Evolutionary conservation across 2,888 invertebrate species (phyloP).

Genomic region (Athalia rosae): DNA sequence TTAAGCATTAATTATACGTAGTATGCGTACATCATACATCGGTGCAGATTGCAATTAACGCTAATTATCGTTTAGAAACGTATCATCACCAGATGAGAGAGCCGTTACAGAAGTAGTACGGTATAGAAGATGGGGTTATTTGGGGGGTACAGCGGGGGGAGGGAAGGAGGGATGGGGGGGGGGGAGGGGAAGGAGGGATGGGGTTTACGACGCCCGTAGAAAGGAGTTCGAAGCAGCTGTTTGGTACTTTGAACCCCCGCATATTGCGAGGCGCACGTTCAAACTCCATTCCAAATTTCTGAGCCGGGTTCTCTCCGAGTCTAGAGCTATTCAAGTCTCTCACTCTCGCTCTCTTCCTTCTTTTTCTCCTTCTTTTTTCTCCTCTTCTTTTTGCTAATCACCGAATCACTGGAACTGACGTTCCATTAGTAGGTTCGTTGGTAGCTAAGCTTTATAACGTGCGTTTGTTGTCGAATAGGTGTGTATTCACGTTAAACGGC

Average conservation of each 20-base stretch:
- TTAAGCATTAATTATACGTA: neutral
- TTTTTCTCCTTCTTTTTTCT: too few species aligned
- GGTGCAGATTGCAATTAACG: too few species aligned
- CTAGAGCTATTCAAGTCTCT: neutral
- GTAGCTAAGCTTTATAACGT: slow-evolving; percentile 1
- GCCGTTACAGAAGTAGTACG: neutral
- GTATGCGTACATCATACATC: too few species aligned
- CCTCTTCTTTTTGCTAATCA: slow-evolving; percentile 37
- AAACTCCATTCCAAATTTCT: slow-evolving; percentile 27
- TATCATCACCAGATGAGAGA: too few species aligned
- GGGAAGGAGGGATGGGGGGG: neutral
- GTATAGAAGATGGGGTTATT: neutral
- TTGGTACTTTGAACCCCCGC: slow-evolving; percentile 15
- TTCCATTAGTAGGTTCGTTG: slow-evolving; percentile 36
- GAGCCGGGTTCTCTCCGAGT: slow-evolving; percentile 11
- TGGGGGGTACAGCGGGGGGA: neutral
- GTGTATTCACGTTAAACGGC: too few species aligned
- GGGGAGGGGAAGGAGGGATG: neutral
- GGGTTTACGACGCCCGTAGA: neutral
- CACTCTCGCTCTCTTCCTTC: too few species aligned
- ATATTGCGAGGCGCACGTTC: neutral
- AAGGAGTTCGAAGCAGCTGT: slow-evolving; percentile 7
- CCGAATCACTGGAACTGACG: slow-evolving; percentile 41
- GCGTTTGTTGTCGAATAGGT: too few species aligned
- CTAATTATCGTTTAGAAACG: too few species aligned